Evolutionary conservation across 1,140 invertebrate genomes (phyloP).

Genomic region (Dendrolimus kikuchii): DNA sequence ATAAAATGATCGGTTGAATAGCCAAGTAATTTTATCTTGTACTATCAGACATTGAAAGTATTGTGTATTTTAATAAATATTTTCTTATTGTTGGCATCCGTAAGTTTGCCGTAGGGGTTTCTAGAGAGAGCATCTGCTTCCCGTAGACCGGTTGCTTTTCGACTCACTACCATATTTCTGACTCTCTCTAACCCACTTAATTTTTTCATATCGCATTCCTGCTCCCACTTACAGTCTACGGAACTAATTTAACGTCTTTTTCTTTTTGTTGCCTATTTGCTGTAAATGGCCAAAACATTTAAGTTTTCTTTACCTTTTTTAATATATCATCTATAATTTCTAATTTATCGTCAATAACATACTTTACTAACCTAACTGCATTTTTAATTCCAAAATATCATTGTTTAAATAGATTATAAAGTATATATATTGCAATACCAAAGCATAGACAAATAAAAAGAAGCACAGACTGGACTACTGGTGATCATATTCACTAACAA

Average conservation of each 20-base stretch:
- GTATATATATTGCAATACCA: no score
- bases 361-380: no score
- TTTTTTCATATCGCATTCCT: constrained; percentile 24
- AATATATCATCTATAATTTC: constrained; percentile 21
- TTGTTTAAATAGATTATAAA: no score
- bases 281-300: constrained; percentile 26
- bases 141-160: constrained; percentile 66
- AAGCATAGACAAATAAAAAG: no score
- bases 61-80: constrained; percentile 45
- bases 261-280: constrained; percentile 57
- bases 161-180: constrained; percentile 57
- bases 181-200: constrained; percentile 56
- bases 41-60: background rate
- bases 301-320: constrained; percentile 28
- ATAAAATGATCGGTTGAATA: no score
- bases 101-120: constrained; percentile 56
- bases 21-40: no score
- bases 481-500: no score
- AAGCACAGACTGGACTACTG: no score
- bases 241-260: constrained; percentile 74
- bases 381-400: no score
- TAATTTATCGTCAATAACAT: constrained; percentile 18
- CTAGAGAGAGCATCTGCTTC: constrained; percentile 56
- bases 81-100: constrained; percentile 62
- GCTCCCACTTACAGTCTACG: constrained; percentile 44